Base-by-base conservation (phyloP, 2,113 vertebrate genomes). In the Coryphaenoides rupestris region DNA sequence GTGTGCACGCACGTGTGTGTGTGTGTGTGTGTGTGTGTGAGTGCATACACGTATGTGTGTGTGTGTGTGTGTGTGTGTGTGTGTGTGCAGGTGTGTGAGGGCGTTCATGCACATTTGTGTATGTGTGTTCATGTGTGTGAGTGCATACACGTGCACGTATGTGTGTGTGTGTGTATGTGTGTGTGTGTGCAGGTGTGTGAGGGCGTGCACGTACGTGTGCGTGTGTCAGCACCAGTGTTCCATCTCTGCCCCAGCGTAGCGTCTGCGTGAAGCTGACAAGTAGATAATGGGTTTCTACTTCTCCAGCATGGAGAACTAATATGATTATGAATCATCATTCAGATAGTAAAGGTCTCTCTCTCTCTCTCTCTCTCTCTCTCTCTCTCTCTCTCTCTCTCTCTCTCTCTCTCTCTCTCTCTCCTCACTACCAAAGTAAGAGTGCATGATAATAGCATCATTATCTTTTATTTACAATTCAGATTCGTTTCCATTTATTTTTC, bases 281-380 rank as follows among this genome's bases (percentile, higher is more conserved):
- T 89, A 82, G 91, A 93, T 96, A 96, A 95, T 96, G 94, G 93
- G 93, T 94, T 94, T 92, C 94, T 92, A 93, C 93, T 95, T 95
- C 93, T 95, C 92, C 90, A 92, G 93, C 93, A 86, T 90, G 89
- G 87, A 93, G 90, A 84, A 76, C 94, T 95, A 95, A 93, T 94
- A 91, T 92, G 92, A 95, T 93, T 91, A 93, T 95, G 95, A 95
- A 95, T 96, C 94, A 96, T 96, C 95, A 98, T 94, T 95, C 91
- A 94, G 94, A 95, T 93, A 92, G 90, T n/a, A 91, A 92, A 93
- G 92, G 90, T 93, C 92, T 92, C 86, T 88, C 88, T 87, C 88
- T 81, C 63, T 19, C 46, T 69, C 58, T 73, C 72, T 76, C 84
- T 69, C n/a, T n/a, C n/a, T n/a, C n/a, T n/a, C n/a, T n/a, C n/a